Evolutionary conservation across 2,888 invertebrate species (phyloP), one percentile per base, ranked within the genome.

Genomic region (Volucella zonaria): DNA sequence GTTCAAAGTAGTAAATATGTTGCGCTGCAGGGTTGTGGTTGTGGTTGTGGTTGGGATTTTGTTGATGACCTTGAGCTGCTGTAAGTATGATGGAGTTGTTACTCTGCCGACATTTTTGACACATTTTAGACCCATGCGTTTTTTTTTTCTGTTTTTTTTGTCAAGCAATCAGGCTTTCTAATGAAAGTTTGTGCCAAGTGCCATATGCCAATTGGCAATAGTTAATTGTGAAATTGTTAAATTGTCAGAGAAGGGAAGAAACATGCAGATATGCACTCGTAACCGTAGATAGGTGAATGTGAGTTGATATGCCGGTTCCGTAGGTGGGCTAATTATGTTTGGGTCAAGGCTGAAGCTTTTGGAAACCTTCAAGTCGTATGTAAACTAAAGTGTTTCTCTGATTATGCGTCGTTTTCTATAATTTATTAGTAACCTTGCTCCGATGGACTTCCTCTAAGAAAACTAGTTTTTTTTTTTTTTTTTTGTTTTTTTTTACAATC

Each of bases 1-100:
- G 83, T 66, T 79, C 79, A 83, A 79, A 83, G 83, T 79, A 83
- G 83, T 79, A 70, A 83, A 83, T 79, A 83, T 83, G 83, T 75
- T 71, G 47, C 75, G 54, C 40, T 76, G 71, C 75, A 56, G 79
- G 31, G 45, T 54, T 56, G 14, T 79, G 47, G 75, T 54, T 56
- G 14, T 79, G 47, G 75, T 59, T 56, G 75, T 75, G 75, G 70
- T 59, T 56, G 75, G 75, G 71, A 66, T 83, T 75, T 52, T 83
- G 75, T 83, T 83, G 79, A 66, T 71, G 83, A 76, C 83, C 83
- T 83, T 83, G 71, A 71, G 56, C 61, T 62, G 43, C n/a, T 51
- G 83, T 83, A 83, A 83, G 83, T 83, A 82, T 71, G 54, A 67
- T 4, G n/a, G 23, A 54, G 15, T 52, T 40, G 54, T 70, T 47